Percentiles rank a stretch among this genome's conserved stretches.
These are phyloP conservation scores for Pseudachorutes palmiensis DNA, from an alignment of 1,140 invertebrate species.

Conservation along the genomic window DNA sequence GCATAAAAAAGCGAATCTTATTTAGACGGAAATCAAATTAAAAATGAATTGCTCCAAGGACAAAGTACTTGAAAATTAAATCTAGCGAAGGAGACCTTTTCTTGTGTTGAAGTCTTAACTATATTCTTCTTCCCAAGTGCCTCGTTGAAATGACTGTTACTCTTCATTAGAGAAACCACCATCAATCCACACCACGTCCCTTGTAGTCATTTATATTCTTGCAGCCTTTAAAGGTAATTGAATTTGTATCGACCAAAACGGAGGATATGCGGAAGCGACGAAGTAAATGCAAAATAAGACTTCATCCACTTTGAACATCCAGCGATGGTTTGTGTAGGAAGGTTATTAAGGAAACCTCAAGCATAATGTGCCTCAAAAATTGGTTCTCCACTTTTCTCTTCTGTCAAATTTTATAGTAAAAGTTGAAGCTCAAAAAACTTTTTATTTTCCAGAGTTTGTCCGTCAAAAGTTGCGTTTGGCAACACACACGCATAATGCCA, in stretches of 20 bases:
- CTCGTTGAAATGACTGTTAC: background rate
- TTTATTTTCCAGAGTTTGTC: background rate
- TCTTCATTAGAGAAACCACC: background rate
- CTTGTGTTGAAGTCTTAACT: background rate
- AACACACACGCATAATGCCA: background rate
- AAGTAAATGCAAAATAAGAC: background rate
- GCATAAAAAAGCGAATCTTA: too few relatives aligned
- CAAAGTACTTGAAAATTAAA: background rate
- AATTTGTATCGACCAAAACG: background rate
- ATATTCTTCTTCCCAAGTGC: background rate
- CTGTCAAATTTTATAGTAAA: slow-evolving; percentile 3
- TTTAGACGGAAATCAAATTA: too few relatives aligned
- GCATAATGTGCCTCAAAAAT: background rate
- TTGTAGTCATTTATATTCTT: background rate
- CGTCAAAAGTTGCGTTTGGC: background rate
- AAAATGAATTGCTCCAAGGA: too few relatives aligned
- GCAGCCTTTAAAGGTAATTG: background rate
- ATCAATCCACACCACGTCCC: background rate
- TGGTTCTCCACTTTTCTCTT: background rate
- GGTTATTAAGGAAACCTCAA: too few relatives aligned
- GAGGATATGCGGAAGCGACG: background rate
- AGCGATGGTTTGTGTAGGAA: background rate
- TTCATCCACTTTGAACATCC: background rate
- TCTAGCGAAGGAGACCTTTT: background rate
- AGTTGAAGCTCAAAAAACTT: background rate